A percentile compares a stretch with the other conserved stretches of the same genome.
These are phyloP conservation scores for Pseudomyrmex cubaensis DNA, from an alignment of 1,140 invertebrate genomes.

Conservation along the genomic window DNA sequence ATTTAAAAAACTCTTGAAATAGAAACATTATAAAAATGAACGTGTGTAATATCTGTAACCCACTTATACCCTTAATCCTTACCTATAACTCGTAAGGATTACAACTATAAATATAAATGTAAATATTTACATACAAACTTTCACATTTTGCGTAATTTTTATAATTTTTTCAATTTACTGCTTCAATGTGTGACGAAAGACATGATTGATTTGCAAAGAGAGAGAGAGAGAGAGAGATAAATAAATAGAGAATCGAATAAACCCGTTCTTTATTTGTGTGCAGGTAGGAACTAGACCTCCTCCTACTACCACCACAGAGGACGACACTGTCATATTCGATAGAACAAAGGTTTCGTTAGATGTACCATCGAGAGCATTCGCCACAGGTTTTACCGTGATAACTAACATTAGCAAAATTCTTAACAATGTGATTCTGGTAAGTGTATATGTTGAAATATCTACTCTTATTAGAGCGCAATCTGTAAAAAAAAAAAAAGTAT, in stretches of 20 bases:
- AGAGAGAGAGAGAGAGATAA: background rate
- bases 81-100: background rate
- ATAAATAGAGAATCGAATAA: background rate
- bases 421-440: conserved; percentile 89
- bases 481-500: background rate
- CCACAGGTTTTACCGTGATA: conserved; percentile 89
- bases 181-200: conserved; percentile 4
- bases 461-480: too few species aligned
- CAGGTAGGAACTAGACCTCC: conserved; percentile 65
- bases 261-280: conserved; percentile 68
- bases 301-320: conserved; percentile 86
- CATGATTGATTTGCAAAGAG: background rate
- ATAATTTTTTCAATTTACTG: background rate
- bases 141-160: background rate
- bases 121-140: background rate
- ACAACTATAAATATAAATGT: background rate
- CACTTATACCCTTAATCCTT: too few species aligned
- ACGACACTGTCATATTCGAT: conserved; percentile 89
- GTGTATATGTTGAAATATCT: conserved; percentile 41
- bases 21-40: too few species aligned
- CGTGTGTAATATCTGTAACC: too few species aligned
- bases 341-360: conserved; percentile 88
- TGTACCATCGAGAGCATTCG: conserved; percentile 88
- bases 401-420: conserved; percentile 89
- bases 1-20: too few species aligned